A percentile compares a stretch with the other conserved stretches of the same genome.
phyloP scores from a whole-genome alignment of 2,888 invertebrate genomes.

The Clunio marinus region DNA sequence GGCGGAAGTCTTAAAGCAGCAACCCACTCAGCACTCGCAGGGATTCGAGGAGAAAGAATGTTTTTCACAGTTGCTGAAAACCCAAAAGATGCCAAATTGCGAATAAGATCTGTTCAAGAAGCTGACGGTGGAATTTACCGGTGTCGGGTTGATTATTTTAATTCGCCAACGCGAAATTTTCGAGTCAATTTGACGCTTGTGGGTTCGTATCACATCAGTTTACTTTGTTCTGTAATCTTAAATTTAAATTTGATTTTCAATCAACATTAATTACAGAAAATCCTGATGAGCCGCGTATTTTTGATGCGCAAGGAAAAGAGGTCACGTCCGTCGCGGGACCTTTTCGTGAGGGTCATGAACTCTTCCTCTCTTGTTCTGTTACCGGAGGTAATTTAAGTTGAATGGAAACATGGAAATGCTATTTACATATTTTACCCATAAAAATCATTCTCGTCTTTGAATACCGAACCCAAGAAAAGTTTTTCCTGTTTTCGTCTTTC shows the following conservation, averaged over 20 bases:
- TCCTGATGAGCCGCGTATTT: constrained; percentile 74
- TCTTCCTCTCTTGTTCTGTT: constrained; percentile 80
- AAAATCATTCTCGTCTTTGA: background rate
- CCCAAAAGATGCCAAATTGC: constrained; percentile 68
- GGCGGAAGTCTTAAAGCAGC: constrained; percentile 62
- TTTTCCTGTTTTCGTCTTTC: background rate
- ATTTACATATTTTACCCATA: constrained; percentile 11
- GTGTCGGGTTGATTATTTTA: constrained; percentile 83
- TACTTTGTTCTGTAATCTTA: background rate
- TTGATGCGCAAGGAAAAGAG: constrained; percentile 77
- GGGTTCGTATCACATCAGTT: constrained; percentile 55
- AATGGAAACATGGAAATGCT: background rate
- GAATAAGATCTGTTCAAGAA: constrained; percentile 65
- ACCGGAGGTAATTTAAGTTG: constrained; percentile 66
- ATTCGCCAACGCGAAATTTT: constrained; percentile 83
- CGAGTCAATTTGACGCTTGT: constrained; percentile 81
- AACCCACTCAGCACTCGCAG: constrained; percentile 72
- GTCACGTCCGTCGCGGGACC: constrained; percentile 75
- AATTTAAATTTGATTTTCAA: constrained; percentile 12
- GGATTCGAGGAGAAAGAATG: constrained; percentile 69
- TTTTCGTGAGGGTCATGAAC: constrained; percentile 78
- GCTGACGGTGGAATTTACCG: constrained; percentile 80
- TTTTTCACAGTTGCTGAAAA: constrained; percentile 70
- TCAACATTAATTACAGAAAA: constrained; percentile 59
- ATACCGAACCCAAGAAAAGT: background rate